Conservation (phyloP, 2,113 vertebrate genomes). For the Varanus salvator region DNA sequence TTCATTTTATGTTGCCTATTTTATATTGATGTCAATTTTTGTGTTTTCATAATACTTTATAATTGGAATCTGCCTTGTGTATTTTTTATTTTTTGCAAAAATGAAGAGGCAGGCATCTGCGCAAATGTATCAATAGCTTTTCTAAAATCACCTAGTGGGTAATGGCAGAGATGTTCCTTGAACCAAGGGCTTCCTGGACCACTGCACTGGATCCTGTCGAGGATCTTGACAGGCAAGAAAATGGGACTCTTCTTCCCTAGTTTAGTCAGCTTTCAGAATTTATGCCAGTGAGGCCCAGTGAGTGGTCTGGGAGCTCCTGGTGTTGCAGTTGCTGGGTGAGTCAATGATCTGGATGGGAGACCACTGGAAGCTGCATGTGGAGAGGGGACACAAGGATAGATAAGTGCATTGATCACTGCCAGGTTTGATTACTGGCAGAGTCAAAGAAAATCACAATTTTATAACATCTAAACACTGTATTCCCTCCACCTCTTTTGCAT, state of each 20-base stretch:
- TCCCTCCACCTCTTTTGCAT: too few relatives aligned
- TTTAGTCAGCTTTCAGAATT: background rate
- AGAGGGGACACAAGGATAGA: background rate
- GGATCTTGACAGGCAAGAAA: background rate
- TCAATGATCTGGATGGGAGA: background rate
- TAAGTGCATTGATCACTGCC: background rate
- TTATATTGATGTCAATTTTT: background rate
- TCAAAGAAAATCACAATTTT: background rate
- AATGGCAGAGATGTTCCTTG: background rate
- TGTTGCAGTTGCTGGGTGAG: background rate
- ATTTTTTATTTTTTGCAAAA: background rate
- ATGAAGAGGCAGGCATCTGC: background rate
- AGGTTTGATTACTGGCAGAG: too few relatives aligned
- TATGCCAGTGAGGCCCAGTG: background rate
- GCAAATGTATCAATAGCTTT: background rate
- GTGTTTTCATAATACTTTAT: background rate
- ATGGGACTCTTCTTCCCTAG: background rate
- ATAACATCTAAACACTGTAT: too few relatives aligned
- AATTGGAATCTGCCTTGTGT: background rate
- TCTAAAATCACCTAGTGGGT: background rate
- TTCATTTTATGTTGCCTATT: background rate
- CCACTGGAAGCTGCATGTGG: background rate
- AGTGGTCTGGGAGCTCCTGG: background rate
- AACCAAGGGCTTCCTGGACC: background rate
- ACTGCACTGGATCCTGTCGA: background rate